Percentiles rank a stretch among this genome's conserved stretches.
Conservation (phyloP, 2,797 vertebrate genomes). For the Characodon lateralis region DNA sequence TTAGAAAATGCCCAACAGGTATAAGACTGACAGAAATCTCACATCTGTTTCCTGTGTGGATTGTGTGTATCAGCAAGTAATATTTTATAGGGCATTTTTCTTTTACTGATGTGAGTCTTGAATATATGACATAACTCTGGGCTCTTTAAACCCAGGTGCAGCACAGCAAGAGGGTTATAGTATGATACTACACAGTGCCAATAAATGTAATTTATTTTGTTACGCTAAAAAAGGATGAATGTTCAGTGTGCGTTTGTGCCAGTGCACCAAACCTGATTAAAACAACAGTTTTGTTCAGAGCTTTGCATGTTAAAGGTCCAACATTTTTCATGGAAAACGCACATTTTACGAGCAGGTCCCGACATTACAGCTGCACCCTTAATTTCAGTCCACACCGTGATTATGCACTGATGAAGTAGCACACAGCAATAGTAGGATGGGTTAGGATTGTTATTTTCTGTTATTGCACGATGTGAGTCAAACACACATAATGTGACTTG, state of each 20-base stretch:
- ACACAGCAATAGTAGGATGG: conserved; percentile 8
- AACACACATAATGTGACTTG: background rate
- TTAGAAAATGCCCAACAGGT: conserved; percentile 14
- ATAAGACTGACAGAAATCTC: conserved; percentile 31
- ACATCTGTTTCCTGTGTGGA: conserved; percentile 42
- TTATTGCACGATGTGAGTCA: conserved; percentile 1
- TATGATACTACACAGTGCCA: conserved; percentile 54
- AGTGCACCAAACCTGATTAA: conserved; percentile 21
- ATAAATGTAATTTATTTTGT: conserved; percentile 57
- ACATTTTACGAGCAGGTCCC: background rate
- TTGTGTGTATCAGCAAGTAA: conserved; percentile 65
- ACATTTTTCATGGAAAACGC: conserved; percentile 24
- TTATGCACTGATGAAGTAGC: conserved; percentile 36
- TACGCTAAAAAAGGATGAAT: conserved; percentile 58
- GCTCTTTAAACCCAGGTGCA: conserved; percentile 51
- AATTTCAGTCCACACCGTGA: conserved; percentile 39
- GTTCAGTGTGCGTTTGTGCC: conserved; percentile 62
- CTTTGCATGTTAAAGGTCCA: conserved; percentile 23
- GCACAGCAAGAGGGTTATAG: conserved; percentile 42
- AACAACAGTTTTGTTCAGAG: conserved; percentile 18
- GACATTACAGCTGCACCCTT: conserved; percentile 7
- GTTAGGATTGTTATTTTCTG: conserved; percentile 13
- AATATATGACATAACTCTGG: conserved; percentile 40
- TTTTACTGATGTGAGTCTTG: conserved; percentile 47
- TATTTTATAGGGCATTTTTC: conserved; percentile 56